Base-by-base conservation (phyloP, 2,888 invertebrate species). In the Marasmarcha lunaedactyla region DNA sequence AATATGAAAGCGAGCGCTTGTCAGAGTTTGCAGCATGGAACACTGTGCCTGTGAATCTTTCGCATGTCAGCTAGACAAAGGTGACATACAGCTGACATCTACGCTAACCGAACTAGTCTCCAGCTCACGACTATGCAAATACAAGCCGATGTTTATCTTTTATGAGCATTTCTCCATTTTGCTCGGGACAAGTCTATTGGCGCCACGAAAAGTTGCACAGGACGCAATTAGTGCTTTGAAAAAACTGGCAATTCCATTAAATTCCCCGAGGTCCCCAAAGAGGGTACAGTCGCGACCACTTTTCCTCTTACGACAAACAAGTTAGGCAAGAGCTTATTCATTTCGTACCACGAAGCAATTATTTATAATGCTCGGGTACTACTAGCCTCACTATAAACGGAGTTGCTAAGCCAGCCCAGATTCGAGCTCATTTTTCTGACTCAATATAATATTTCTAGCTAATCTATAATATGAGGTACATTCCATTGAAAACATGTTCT, bases 301-400 rank as follows among this genome's bases (percentile, higher is more conserved):
- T 71, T 62, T 67, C 71, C 72, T 67, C 55, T 62, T 71, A 67
- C 51, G 70, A 63, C 48, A 62, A 68, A 66, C 71, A 42, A 59
- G 65, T 64, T 59, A 49, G 46, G 55, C 63, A 45, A 51, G 57
- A 49, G 55, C 52, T 71, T 69, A 73, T 58, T 71, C 64, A 68
- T 59, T 60, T 55, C 49, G 47, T 55, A 58, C 54, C 45, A 42
- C 47, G 52, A 59, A 60, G 45, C 50, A 53, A 57, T 59, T 52
- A 55, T 49, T 54, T 55, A 53, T 54, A 41, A 42, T 41, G 41
- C 26, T 37, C 14, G 20, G 37, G 36, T 15, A 35, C 30, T 7
- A 11, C 30, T 9, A 30, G 30, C 11, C 34, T 27, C 9, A 36
- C 39, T 42, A 40, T 38, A 45, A 41, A 39, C 30, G 30, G 30